These are phyloP conservation scores for Leptinotarsa haldemani DNA, from an alignment of 2,888 invertebrate genomes.

Conservation along the genomic window DNA sequence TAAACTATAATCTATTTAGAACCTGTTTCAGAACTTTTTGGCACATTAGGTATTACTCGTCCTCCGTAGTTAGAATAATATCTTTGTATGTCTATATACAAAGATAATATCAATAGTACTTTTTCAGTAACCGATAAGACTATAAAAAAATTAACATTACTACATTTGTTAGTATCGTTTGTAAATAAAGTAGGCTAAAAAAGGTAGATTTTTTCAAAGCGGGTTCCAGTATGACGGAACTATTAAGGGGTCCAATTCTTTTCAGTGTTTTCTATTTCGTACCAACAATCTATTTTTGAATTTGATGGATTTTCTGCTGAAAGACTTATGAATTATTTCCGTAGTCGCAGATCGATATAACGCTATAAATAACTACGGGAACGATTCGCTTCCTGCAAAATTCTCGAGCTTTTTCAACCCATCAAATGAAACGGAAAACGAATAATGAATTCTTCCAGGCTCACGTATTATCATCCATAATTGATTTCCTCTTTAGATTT, in stretches of 20 bases:
- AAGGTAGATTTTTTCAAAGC: no score
- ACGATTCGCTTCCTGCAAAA: not conserved
- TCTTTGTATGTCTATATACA: no score
- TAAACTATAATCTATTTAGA: no score
- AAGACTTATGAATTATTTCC: not conserved
- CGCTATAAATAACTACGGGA: constrained; percentile 1
- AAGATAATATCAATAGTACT: no score
- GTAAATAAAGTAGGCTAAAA: no score
- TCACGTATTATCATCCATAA: not conserved
- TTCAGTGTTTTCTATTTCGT: not conserved
- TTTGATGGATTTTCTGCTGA: constrained; percentile 4
- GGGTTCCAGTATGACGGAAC: no score
- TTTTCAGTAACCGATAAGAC: no score
- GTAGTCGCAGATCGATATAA: constrained; percentile 3
- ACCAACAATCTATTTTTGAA: constrained; percentile 14
- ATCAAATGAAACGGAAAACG: not conserved
- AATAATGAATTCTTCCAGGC: not conserved
- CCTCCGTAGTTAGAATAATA: no score
- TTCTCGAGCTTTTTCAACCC: not conserved
- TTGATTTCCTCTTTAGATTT: not conserved
- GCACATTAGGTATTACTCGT: no score
- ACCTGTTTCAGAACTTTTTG: no score
- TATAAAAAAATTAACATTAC: no score
- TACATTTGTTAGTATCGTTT: no score
- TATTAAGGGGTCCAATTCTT: not conserved